These are phyloP conservation scores for Calameuta filiformis DNA, from an alignment of 2,888 invertebrate genomes.

Conservation along the genomic window DNA sequence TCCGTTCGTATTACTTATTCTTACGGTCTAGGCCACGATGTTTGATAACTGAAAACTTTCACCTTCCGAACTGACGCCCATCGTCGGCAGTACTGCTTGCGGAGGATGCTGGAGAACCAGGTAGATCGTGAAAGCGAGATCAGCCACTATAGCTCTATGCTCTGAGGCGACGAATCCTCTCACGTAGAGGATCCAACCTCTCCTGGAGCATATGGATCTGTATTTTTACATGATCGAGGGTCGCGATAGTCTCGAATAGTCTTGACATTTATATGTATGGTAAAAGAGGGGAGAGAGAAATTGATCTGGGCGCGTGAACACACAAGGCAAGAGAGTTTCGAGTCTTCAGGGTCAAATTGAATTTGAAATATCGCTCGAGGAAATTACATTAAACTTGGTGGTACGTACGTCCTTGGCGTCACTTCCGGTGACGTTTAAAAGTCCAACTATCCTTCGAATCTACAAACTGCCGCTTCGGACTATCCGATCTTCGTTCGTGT, in stretches of 20 bases:
- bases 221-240: too few species aligned
- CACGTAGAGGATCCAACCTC: neutral
- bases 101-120: neutral
- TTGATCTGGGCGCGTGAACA: neutral
- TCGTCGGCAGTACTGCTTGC: neutral
- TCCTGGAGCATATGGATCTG: too few species aligned
- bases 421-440: slow-evolving; percentile 1
- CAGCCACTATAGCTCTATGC: neutral
- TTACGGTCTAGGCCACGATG: slow-evolving; percentile 58
- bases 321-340: neutral
- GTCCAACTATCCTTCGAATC: neutral
- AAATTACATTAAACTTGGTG: neutral
- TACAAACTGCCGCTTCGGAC: neutral
- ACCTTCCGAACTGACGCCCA: slow-evolving; percentile 36
- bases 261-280: neutral
- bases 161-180: neutral
- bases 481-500: neutral
- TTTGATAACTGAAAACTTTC: slow-evolving; percentile 59
- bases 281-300: neutral
- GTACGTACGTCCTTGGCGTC: neutral
- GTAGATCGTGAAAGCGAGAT: neutral
- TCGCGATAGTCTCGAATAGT: neutral
- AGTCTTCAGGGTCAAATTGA: neutral
- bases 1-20: slow-evolving; percentile 16
- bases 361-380: neutral